Evolutionary conservation across 2,888 invertebrate species (phyloP).

Genomic region (Hirudinaria manillensis): DNA sequence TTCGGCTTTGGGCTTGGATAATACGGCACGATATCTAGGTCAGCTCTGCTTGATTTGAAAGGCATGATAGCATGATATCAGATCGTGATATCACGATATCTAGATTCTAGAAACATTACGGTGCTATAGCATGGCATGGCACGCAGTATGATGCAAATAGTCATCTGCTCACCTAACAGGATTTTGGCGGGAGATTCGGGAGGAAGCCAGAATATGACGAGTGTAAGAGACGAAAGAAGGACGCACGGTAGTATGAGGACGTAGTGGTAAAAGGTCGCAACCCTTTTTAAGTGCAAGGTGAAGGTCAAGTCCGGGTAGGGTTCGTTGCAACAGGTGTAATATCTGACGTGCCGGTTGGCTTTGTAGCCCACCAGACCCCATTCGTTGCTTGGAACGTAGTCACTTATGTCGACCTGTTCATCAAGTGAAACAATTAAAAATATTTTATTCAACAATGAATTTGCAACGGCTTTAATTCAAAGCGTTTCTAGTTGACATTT

Average conservation of each 20-base stretch:
- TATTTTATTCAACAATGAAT: no score
- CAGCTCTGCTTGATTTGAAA: no score
- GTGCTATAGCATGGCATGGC: no score
- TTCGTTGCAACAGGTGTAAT: conserved; percentile 48
- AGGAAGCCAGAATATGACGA: conserved; percentile 55
- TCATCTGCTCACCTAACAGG: conserved; percentile 46
- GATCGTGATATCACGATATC: no score
- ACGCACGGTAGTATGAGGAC: conserved; percentile 54
- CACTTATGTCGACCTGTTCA: conserved; percentile 39
- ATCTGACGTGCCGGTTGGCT: conserved; percentile 44
- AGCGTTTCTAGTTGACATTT: not conserved
- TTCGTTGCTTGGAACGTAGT: conserved; percentile 51
- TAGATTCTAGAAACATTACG: no score
- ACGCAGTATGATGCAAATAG: no score
- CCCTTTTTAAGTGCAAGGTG: conserved; percentile 42
- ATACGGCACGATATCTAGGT: no score
- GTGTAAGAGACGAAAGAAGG: conserved; percentile 52
- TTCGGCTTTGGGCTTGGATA: no score
- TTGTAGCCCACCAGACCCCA: conserved; percentile 46
- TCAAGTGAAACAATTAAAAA: no score
- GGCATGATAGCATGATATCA: no score
- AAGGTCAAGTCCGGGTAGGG: conserved; percentile 51
- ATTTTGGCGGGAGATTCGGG: conserved; percentile 55
- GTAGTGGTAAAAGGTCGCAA: conserved; percentile 48
- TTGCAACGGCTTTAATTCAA: not conserved